Evolutionary conservation across 2,113 vertebrate genomes (phyloP), one percentile per base, ranked within the genome.

Genomic region (Eidolon helvum): DNA sequence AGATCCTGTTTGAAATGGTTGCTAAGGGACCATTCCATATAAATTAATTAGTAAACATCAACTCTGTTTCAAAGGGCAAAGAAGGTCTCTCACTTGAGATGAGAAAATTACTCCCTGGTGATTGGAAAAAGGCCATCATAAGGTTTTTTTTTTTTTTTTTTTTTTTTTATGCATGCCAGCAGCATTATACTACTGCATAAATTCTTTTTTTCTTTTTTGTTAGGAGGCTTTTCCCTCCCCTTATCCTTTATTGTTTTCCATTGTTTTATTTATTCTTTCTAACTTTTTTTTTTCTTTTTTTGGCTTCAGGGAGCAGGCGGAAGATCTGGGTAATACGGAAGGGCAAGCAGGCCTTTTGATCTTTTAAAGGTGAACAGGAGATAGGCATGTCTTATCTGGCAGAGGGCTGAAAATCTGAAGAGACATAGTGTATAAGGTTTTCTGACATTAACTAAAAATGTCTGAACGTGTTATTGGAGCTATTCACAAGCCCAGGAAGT

Each of bases 1-100:
- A 88, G 74, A 94, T 88, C 38, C 90, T 78, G 2, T 95, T 87
- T 68, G 59, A 68, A 87, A 82, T 74, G 82, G 88, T 88, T 94
- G 84, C 92, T 95, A 94, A 96, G 95, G 94, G 85, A 92, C 55
- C 50, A 90, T 79, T 96, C 74, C 53, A 79, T 91, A 79, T 88
- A 91, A 96, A 95, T 94, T 88, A 96, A 96, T 96, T 96, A 97
- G 93, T 90, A 95, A 94, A 92, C 63, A 95, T 88, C 95, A 96
- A 86, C 92, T 74, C 59, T 59, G n/a, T 96, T 96, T 96, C 94
- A 97, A 95, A 97, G 66, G 71, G 38, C 84, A 82, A 94, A 83
- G 59, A 87, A 74, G 65, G 40, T 50, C 59, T 90, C 87, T 85
- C 80, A 38, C 38, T 88, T 80, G 50, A 92, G 50, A 94, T 90